Conservation (phyloP, 2,113 vertebrate genomes). For the Spheniscus mendiculus region DNA sequence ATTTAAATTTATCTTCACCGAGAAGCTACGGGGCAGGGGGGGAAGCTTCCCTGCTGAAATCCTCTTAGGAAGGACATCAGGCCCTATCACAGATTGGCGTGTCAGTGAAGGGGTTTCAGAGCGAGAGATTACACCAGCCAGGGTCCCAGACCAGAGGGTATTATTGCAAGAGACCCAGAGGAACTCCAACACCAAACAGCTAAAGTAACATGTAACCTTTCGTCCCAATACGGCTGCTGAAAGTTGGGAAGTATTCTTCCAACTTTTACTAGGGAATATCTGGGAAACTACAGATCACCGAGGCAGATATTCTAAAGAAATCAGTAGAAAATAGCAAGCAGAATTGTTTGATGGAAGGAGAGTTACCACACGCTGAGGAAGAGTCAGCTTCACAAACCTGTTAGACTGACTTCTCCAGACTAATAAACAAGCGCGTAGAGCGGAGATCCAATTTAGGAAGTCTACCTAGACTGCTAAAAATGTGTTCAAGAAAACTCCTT, state of each 20-base stretch:
- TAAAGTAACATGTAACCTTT: background rate
- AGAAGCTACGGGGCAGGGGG: background rate
- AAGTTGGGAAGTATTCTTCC: background rate
- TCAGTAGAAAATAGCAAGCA: background rate
- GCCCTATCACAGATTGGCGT: background rate
- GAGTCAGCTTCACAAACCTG: background rate
- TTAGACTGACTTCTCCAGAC: background rate
- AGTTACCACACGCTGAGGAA: no score
- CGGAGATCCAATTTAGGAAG: background rate
- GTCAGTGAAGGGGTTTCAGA: background rate
- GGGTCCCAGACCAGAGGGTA: background rate
- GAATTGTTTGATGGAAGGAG: background rate
- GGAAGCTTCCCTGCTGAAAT: background rate
- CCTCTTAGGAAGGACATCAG: background rate
- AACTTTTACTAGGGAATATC: background rate
- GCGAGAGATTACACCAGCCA: accelerated
- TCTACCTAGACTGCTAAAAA: background rate
- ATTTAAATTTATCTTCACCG: background rate
- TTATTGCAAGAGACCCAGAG: background rate
- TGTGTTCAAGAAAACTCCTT: no score
- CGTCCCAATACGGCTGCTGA: accelerated
- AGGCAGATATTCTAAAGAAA: background rate
- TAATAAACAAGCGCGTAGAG: background rate
- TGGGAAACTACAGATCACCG: background rate
- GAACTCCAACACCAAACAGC: background rate